phyloP scores from a whole-genome alignment of 2,113 vertebrate genomes.

The Loxodonta africana region DNA sequence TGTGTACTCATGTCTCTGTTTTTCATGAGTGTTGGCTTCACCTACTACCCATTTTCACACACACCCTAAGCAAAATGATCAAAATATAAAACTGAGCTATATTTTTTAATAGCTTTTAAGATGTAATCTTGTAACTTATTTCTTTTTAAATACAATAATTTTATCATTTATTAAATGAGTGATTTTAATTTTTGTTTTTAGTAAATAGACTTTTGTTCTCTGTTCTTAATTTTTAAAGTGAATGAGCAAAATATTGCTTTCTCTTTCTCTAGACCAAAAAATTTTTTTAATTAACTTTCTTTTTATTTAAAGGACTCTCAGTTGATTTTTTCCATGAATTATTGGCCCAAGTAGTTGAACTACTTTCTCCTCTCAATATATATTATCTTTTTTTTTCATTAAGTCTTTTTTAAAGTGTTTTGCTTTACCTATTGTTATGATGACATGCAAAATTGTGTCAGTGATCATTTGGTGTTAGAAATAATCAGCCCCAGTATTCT shows the following conservation, averaged over 20 bases:
- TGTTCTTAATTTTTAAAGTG: slow-evolving; percentile 40
- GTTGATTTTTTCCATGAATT: slow-evolving; percentile 55
- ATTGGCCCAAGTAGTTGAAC: slow-evolving; percentile 35
- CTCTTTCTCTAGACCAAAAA: slow-evolving; percentile 29
- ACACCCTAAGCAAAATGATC: not conserved
- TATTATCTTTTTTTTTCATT: slow-evolving; percentile 70
- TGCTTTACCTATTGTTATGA: slow-evolving; percentile 47
- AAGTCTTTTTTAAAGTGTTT: slow-evolving; percentile 59
- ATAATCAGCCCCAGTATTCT: slow-evolving; percentile 40
- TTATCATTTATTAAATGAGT: slow-evolving; percentile 30
- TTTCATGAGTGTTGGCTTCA: not conserved
- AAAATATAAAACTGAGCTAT: slow-evolving; percentile 40
- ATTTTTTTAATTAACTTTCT: slow-evolving; percentile 43
- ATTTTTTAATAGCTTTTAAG: slow-evolving; percentile 42
- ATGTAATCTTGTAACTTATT: not conserved
- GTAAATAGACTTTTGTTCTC: not conserved
- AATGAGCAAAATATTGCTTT: slow-evolving; percentile 36
- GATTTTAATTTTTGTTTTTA: slow-evolving; percentile 11
- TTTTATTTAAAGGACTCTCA: slow-evolving; percentile 59
- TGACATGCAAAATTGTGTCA: slow-evolving; percentile 49
- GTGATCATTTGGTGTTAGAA: slow-evolving; percentile 57
- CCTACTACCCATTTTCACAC: not conserved
- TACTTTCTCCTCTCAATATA: slow-evolving; percentile 26
- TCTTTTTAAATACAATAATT: slow-evolving; percentile 14
- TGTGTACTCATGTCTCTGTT: not conserved